Percentiles rank a stretch among this genome's conserved stretches.
phyloP scores from a whole-genome alignment of 2,888 invertebrate species.

The Elysia crispata region DNA sequence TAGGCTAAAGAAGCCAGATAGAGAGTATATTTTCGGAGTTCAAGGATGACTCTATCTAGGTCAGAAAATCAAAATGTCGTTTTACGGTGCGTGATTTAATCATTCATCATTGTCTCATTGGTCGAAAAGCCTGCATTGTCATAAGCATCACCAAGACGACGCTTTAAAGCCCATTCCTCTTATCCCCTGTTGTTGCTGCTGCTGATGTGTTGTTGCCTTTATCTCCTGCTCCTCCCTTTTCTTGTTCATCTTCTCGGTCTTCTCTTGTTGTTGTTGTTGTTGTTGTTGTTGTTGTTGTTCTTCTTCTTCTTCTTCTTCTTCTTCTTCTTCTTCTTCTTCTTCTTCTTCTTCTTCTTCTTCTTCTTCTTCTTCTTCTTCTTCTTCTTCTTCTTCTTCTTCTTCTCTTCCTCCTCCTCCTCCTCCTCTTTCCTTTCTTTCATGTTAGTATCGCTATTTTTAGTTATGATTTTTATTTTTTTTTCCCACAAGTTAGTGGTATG shows the following conservation, averaged over 20 bases:
- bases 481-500: no score
- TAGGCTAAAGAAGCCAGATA: no score
- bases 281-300: neutral
- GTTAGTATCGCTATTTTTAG: neutral
- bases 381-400: constrained; percentile 18
- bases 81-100: no score
- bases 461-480: neutral
- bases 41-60: no score
- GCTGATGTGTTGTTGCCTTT: neutral
- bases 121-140: no score
- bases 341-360: neutral
- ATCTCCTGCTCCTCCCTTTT: neutral
- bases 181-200: neutral
- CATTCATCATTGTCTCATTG: no score
- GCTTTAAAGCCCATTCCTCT: neutral
- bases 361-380: constrained; percentile 1
- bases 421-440: neutral
- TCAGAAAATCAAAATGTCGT: no score
- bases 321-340: neutral
- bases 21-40: no score
- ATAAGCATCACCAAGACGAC: no score
- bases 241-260: neutral
- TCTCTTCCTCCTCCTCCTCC: constrained; percentile 22
- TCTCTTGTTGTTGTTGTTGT: constrained; percentile 6
- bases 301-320: constrained; percentile 1